Conservation (phyloP, 1,140 invertebrate species). For the Marisa cornuarietis region DNA sequence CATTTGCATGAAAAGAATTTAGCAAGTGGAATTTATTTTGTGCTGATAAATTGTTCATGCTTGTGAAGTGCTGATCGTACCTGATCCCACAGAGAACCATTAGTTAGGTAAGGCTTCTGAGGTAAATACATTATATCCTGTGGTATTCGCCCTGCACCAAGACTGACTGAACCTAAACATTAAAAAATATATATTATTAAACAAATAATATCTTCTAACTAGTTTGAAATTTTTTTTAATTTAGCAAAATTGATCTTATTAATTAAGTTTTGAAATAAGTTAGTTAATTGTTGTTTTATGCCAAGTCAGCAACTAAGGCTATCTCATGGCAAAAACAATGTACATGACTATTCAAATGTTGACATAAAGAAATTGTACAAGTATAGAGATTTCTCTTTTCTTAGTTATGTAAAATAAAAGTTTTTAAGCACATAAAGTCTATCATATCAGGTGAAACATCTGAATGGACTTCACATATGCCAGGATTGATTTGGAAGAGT, state of each 20-base stretch:
- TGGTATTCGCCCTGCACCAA: slow-evolving; percentile 45
- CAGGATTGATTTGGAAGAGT: too few relatives aligned
- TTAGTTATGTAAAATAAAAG: too few relatives aligned
- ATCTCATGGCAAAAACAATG: too few relatives aligned
- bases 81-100: slow-evolving; percentile 71
- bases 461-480: too few relatives aligned
- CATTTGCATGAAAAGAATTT: background rate
- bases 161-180: slow-evolving; percentile 50
- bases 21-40: background rate
- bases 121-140: slow-evolving; percentile 70
- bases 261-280: background rate
- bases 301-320: too few relatives aligned
- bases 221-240: background rate
- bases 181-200: slow-evolving; percentile 4
- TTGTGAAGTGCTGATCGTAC: slow-evolving; percentile 42
- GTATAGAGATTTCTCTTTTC: too few relatives aligned
- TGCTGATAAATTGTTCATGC: background rate
- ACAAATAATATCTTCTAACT: background rate
- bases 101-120: slow-evolving; percentile 73
- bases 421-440: too few relatives aligned
- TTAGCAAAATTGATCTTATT: background rate
- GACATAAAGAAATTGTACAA: too few relatives aligned
- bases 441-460: too few relatives aligned
- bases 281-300: too few relatives aligned
- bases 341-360: too few relatives aligned